Evolutionary conservation across 2,888 invertebrate species (phyloP).

Genomic region (Athalia cordata): DNA sequence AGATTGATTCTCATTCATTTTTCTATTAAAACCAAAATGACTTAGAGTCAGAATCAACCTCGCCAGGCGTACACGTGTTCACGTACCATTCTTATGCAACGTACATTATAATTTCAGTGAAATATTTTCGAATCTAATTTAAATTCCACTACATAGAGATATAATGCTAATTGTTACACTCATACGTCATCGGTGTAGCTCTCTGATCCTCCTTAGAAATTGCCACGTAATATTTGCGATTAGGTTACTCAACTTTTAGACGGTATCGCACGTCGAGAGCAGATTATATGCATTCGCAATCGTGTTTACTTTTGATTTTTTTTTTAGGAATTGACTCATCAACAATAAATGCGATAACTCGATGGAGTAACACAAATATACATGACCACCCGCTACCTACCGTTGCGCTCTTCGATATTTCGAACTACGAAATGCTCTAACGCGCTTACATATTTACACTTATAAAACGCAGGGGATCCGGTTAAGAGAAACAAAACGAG

Average conservation of each 20-base stretch:
- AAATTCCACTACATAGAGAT: conserved; percentile 31
- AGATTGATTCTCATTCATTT: too few relatives aligned
- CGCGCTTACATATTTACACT: too few relatives aligned
- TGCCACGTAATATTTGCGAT: background rate
- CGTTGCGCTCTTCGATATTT: background rate
- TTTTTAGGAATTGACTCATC: background rate
- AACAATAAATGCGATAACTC: background rate
- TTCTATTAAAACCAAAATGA: too few relatives aligned
- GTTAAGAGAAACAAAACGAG: background rate
- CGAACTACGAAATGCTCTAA: background rate
- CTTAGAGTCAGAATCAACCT: too few relatives aligned
- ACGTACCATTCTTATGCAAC: background rate
- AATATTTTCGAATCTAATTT: conserved; percentile 31
- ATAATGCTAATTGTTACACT: background rate
- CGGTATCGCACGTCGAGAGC: background rate
- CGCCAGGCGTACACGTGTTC: background rate
- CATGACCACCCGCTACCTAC: background rate
- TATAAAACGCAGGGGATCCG: background rate
- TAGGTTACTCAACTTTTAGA: conserved; percentile 11
- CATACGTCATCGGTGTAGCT: too few relatives aligned
- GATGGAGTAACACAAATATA: background rate
- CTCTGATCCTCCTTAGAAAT: background rate
- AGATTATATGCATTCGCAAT: background rate
- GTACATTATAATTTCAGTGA: background rate
- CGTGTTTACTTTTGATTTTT: background rate